Evolutionary conservation across 2,113 vertebrate species (phyloP), one percentile per base, ranked within the genome.

Genomic region (Grallaria varia): DNA sequence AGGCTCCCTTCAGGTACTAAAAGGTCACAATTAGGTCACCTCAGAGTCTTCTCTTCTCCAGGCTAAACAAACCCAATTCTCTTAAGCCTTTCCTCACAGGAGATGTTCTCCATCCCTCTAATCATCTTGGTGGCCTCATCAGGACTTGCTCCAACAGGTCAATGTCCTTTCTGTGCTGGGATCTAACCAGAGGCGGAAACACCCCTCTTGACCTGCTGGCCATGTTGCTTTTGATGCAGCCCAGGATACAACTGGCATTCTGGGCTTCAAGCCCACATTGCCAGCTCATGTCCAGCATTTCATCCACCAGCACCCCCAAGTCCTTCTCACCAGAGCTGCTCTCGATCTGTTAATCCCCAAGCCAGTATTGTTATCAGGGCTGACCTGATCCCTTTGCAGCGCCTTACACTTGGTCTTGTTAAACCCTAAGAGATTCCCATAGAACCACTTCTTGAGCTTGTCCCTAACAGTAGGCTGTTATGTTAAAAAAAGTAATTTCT

Each of bases 281-380:
- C 6, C 52, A 71, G 28, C 10, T 68, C n/a, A 35, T 22, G 11
- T 31, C 17, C 59, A 64, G 0, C 14, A 39, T 47, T 40, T 40
- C 62, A 47, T 2, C n/a, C 47, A 27, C 17, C n/a, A 47, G 24
- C 24, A 31, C 3, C 6, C 28, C 24, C 4, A 30, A 19, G 4
- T 31, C n/a, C 33, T 53, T 53, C 45, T 75, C n/a, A 4, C 10
- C 47, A 35, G 25, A 47, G 71, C 14, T 62, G 55, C 24, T 40
- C 78, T 55, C 1, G 0, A 5, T n/a, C 30, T 53, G 8, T 18
- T 47, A 9, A 62, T 31, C 13, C 2, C 12, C 22, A 4, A 44
- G 19, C 37, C 50, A 59, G 8, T 33, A 1, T 5, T 16, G 37
- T 8, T 28, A 44, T 3, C 1, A 2, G 33, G 9, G 3, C 2